These are phyloP conservation scores for Equus przewalskii DNA, from an alignment of 2,113 vertebrate species.

Conservation along the genomic window DNA sequence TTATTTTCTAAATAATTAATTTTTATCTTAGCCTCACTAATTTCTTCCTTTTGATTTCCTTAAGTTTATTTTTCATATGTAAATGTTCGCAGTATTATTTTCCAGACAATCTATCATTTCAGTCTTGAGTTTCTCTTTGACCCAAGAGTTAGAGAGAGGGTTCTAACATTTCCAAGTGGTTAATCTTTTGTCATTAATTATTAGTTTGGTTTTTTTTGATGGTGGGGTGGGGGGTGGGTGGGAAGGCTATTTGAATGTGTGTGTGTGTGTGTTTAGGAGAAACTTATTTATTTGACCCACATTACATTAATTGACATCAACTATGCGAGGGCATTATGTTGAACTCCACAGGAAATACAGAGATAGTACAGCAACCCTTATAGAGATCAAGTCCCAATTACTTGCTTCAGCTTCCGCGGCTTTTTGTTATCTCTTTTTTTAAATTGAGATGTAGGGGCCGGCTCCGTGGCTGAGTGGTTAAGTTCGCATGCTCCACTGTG, in stretches of 20 bases:
- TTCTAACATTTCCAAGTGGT: not conserved
- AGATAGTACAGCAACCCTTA: not conserved
- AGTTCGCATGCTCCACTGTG: too few relatives aligned
- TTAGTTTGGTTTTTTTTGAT: not conserved
- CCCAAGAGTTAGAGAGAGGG: not conserved
- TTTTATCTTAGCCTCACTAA: not conserved
- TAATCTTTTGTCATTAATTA: not conserved
- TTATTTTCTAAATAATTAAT: not conserved
- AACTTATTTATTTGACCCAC: slow-evolving; percentile 10
- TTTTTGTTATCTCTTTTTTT: not conserved
- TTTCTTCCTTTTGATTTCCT: not conserved
- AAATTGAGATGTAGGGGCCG: not conserved
- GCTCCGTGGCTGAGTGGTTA: too few relatives aligned
- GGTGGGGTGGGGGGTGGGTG: not conserved
- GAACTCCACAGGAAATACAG: not conserved
- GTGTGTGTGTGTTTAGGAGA: not conserved
- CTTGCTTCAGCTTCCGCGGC: not conserved
- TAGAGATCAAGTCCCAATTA: not conserved
- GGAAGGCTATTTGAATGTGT: not conserved
- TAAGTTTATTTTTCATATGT: not conserved
- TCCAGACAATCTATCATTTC: not conserved
- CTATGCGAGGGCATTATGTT: not conserved
- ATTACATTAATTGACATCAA: not conserved
- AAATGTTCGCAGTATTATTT: not conserved
- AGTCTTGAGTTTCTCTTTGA: not conserved